These are phyloP conservation scores for Hylaeus anthracinus DNA, from an alignment of 1,140 invertebrate species.

Conservation along the genomic window DNA sequence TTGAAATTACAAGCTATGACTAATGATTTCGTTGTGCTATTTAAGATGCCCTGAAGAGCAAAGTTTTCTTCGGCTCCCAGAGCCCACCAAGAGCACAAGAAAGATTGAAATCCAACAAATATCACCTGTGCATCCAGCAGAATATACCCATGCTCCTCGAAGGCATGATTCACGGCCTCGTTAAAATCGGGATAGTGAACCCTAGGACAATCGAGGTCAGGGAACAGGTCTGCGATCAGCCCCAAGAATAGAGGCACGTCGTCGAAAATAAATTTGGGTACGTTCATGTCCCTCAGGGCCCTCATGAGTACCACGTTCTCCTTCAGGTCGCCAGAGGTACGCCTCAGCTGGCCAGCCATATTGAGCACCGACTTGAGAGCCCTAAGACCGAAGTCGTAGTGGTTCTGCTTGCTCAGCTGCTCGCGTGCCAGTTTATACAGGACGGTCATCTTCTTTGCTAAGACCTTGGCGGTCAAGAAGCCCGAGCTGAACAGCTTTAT, in stretches of 20 bases:
- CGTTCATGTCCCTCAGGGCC: constrained; percentile 94
- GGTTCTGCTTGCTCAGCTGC: constrained; percentile 94
- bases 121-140: constrained; percentile 88
- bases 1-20: too few relatives aligned
- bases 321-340: constrained; percentile 87
- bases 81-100: too few relatives aligned
- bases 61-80: too few relatives aligned
- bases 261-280: constrained; percentile 95
- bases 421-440: constrained; percentile 91
- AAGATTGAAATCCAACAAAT: neutral
- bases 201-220: constrained; percentile 91
- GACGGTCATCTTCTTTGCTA: constrained; percentile 96
- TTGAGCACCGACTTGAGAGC: constrained; percentile 93
- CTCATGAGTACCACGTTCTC: constrained; percentile 94
- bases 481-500: constrained; percentile 96
- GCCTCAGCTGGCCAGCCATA: constrained; percentile 93
- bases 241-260: constrained; percentile 94
- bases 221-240: constrained; percentile 93
- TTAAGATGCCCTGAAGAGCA: too few relatives aligned
- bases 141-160: constrained; percentile 86
- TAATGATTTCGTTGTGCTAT: too few relatives aligned
- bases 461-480: constrained; percentile 90
- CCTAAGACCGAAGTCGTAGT: constrained; percentile 96
- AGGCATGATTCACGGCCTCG: constrained; percentile 86
- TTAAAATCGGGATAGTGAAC: constrained; percentile 93